Evolutionary conservation across 2,888 invertebrate genomes (phyloP), one percentile per base, ranked within the genome.

Genomic region (Anorthoa munda): DNA sequence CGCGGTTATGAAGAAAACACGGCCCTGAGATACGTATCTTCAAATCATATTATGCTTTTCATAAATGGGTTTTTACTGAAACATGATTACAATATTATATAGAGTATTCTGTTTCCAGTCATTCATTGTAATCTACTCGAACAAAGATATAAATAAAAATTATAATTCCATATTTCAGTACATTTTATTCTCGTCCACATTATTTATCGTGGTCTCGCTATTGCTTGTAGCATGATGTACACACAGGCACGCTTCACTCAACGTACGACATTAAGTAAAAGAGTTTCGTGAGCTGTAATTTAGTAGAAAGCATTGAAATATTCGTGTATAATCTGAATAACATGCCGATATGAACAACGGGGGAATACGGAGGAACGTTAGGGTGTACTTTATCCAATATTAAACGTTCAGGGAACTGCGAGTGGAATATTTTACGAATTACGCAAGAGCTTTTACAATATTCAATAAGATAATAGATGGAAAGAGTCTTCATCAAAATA

Each of bases 231-330:
- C 90, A 86, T 90, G 84, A 88, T 81, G 82, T 81, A 77, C 72
- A 66, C 73, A 77, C 72, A 66, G 78, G 89, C 88, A 90, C 88
- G 90, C 89, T 92, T 84, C 88, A 88, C 85, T 86, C 92, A 86
- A 90, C 88, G 89, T 89, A 91, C 91, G 90, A 92, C 93, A 92
- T 94, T 94, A 94, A 94, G 93, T 93, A 94, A 95, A 95, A 95
- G 94, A 94, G 93, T 94, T 94, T 91, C 95, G 95, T 95, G 94
- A 92, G 93, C 93, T 94, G 95, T 96, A 96, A 96, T 96, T 96
- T 96, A 95, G 95, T 95, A 96, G 95, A 96, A 95, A 96, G 96
- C 96, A 95, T 96, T 95, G 96, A 96, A 96, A 95, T 95, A 95
- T 96, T 96, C 96, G 95, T 96, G 96, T 96, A 94, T 96, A 96